phyloP scores from a whole-genome alignment of 2,888 invertebrate species.

The Hyposoter didymator region DNA sequence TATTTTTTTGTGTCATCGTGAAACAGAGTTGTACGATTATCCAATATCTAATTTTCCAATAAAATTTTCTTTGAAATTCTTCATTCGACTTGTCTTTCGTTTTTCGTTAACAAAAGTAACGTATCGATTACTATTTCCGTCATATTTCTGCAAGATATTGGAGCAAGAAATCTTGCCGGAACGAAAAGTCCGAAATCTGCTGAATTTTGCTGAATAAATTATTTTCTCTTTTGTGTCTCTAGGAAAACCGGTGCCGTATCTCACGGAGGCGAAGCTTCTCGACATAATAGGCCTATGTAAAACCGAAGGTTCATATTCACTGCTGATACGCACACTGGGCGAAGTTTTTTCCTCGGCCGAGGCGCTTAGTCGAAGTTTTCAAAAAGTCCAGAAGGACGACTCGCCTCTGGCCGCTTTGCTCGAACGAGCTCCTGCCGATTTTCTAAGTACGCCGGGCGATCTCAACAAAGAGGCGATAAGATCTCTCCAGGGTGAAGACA shows the following conservation, averaged over 20 bases:
- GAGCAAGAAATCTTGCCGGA: too few species aligned
- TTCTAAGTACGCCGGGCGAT: constrained; percentile 84
- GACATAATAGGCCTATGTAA: constrained; percentile 91
- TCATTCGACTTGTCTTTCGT: constrained; percentile 56
- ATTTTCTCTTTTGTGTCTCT: constrained; percentile 23
- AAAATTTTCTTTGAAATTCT: constrained; percentile 58
- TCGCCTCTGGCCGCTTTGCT: constrained; percentile 85
- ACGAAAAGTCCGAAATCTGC: not conserved
- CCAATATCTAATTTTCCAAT: constrained; percentile 51
- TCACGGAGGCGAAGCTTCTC: constrained; percentile 91
- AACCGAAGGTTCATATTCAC: constrained; percentile 88
- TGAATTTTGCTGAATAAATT: not conserved
- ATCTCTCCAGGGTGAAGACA: constrained; percentile 92
- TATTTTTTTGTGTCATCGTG: constrained; percentile 25
- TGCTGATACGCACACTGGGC: constrained; percentile 90
- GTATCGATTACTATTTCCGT: not conserved
- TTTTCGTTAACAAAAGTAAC: constrained; percentile 16
- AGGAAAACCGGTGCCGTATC: constrained; percentile 85
- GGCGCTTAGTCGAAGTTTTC: constrained; percentile 91
- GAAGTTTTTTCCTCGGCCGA: constrained; percentile 90
- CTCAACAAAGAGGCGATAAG: constrained; percentile 90
- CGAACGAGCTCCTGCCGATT: constrained; percentile 84
- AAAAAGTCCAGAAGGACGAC: constrained; percentile 83
- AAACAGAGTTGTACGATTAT: constrained; percentile 63
- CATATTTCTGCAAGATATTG: not conserved